Percentiles rank a stretch among this genome's conserved stretches.
phyloP scores from a whole-genome alignment of 2,797 vertebrate genomes.

The Cuniculus paca region DNA sequence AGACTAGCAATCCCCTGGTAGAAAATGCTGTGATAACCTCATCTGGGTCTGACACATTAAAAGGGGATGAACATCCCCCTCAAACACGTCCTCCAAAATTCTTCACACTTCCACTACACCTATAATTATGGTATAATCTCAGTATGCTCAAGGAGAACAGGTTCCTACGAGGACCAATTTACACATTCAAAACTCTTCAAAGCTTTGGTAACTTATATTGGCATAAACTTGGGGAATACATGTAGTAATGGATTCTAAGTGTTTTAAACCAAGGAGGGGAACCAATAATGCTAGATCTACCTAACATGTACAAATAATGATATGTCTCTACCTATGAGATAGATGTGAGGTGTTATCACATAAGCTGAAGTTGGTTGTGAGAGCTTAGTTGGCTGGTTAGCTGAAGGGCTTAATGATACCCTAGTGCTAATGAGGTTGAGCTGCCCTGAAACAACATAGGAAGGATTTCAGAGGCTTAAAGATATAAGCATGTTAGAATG shows the following conservation, averaged over 20 bases:
- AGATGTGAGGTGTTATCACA: not conserved
- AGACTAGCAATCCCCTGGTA: not conserved
- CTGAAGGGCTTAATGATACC: not conserved
- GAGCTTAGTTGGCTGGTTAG: not conserved
- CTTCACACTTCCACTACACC: not conserved
- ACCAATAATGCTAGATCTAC: not conserved
- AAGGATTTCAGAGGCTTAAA: not conserved
- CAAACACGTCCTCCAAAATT: not conserved
- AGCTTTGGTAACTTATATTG: not conserved
- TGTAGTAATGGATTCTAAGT: not conserved
- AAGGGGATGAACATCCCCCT: not conserved
- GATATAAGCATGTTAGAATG: not conserved
- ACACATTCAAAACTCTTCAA: not conserved
- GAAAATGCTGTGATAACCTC: not conserved
- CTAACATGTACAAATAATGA: not conserved
- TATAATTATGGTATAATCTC: not conserved
- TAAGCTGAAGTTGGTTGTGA: not conserved
- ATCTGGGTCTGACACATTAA: not conserved
- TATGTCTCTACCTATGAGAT: not conserved
- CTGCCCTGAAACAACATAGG: not conserved
- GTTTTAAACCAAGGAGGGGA: not conserved
- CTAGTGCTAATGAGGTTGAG: not conserved
- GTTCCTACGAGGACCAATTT: not conserved
- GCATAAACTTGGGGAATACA: not conserved
- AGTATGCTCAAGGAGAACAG: not conserved